phyloP scores from a whole-genome alignment of 2,113 vertebrate genomes.

The Tichodroma muraria region DNA sequence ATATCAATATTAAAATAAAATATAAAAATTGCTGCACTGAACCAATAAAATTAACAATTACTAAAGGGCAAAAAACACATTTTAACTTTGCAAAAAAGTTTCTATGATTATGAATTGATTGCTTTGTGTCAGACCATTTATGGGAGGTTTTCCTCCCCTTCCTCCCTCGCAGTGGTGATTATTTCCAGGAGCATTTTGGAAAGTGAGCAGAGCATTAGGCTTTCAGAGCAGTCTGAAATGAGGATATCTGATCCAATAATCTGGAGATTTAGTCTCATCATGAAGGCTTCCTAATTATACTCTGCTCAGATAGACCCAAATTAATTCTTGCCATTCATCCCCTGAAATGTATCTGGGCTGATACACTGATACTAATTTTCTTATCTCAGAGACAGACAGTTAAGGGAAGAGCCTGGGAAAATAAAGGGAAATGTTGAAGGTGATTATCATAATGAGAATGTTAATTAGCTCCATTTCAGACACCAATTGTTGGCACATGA shows the following conservation, averaged over 20 bases:
- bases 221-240: background rate
- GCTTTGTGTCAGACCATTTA: background rate
- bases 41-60: background rate
- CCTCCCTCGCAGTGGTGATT: background rate
- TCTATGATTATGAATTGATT: background rate
- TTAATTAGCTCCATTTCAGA: conserved; percentile 43
- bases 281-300: conserved; percentile 24
- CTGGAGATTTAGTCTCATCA: conserved; percentile 28
- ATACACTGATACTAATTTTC: conserved; percentile 37
- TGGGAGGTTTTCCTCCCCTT: background rate
- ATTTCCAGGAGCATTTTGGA: background rate
- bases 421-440: conserved; percentile 31
- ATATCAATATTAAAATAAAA: background rate
- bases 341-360: conserved; percentile 27
- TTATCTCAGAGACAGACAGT: conserved; percentile 17
- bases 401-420: background rate
- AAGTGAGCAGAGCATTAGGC: background rate
- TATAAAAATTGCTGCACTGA: background rate
- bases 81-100: background rate
- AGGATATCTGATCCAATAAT: conserved; percentile 3
- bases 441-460: conserved; percentile 43
- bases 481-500: background rate
- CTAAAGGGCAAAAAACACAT: background rate
- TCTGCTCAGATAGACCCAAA: background rate
- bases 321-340: conserved; percentile 46